Evolutionary conservation across 2,113 vertebrate genomes (phyloP).

Genomic region (Poecilia latipinna): DNA sequence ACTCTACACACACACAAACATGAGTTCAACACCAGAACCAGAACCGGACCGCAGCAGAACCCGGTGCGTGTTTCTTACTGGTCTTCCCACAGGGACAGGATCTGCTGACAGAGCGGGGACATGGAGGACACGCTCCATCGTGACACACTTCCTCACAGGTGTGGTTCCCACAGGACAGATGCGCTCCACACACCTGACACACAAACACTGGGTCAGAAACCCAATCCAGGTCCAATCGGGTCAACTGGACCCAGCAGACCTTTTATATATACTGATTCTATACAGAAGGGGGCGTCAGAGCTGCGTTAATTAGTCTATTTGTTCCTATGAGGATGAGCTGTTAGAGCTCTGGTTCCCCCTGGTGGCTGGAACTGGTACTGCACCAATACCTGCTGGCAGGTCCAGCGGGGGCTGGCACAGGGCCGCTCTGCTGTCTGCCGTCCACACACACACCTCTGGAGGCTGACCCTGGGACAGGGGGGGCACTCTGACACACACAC

Average conservation of each 20-base stretch:
- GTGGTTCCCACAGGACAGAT: slow-evolving; percentile 91
- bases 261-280: too few species aligned
- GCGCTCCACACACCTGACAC: slow-evolving; percentile 85
- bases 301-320: too few species aligned
- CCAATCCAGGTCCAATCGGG: too few species aligned
- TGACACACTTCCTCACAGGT: slow-evolving; percentile 92
- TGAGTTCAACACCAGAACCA: background rate
- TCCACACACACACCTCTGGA: slow-evolving; percentile 91
- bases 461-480: slow-evolving; percentile 90
- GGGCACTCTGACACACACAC: slow-evolving; percentile 79
- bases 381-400: slow-evolving; percentile 83
- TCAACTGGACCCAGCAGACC: too few species aligned
- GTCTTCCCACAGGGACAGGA: slow-evolving; percentile 92
- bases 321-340: too few species aligned
- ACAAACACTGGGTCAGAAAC: background rate
- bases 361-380: too few species aligned
- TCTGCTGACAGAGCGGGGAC: slow-evolving; percentile 92
- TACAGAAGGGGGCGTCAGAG: too few species aligned
- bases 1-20: slow-evolving; percentile 77
- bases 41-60: background rate
- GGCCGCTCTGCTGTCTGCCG: slow-evolving; percentile 83
- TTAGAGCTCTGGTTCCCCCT: too few species aligned
- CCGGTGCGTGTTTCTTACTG: slow-evolving; percentile 76
- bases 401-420: slow-evolving; percentile 91
- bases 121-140: slow-evolving; percentile 86